Evolutionary conservation across 35 echinoderm and acorn worm genomes (phyloP), one percentile per base, ranked within the genome.

Genomic region (Ophiothrix spiculata): DNA sequence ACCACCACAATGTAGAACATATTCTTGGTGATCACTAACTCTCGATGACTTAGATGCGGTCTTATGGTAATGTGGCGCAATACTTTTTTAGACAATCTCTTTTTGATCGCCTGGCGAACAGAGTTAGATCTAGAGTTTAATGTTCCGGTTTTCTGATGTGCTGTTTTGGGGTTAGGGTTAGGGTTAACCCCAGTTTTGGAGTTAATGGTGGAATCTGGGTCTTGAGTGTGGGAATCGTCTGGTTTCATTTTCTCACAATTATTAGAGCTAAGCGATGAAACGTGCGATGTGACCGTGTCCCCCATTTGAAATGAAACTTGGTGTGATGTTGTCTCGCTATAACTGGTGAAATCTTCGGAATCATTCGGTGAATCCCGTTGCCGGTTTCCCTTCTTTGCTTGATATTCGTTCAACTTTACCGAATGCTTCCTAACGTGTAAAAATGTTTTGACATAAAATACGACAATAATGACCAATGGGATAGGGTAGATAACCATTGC

Each of bases 1-100:
- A 82, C 86, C 60, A 87, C 84, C 49, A 93, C 91, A 31, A 93
- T 82, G 31, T 84, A 54, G 60, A 93, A 93, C 39, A 93, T 60
- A 39, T 93, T 93, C 75, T 93, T 88, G 38, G 91, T 93, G 81
- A 93, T 89, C 56, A 84, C 84, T 39, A 93, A 28, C 56, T 93
- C 86, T 35, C 86, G 86, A 73, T 60, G 4, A 56, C 56, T 84
- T 32, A 84, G 54, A 19, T 37, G 23, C 3, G 42, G 36, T 4
- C 56, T 31, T 6, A 69, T 25, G 1, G 60, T 69, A 15, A 69
- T 69, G 60, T 69, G 4, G 73, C n/a, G n/a, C n/a, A n/a, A n/a
- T 46, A 16, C 15, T 37, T 64, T 84, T 32, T 64, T 63, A 23
- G 25, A 32, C 15, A 84, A 31, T 14, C 54, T 11, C 8, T 16